A percentile compares a stretch with the other conserved stretches of the same genome.
phyloP scores from a whole-genome alignment of 2,888 invertebrate genomes.

The Apodemia mormo region DNA sequence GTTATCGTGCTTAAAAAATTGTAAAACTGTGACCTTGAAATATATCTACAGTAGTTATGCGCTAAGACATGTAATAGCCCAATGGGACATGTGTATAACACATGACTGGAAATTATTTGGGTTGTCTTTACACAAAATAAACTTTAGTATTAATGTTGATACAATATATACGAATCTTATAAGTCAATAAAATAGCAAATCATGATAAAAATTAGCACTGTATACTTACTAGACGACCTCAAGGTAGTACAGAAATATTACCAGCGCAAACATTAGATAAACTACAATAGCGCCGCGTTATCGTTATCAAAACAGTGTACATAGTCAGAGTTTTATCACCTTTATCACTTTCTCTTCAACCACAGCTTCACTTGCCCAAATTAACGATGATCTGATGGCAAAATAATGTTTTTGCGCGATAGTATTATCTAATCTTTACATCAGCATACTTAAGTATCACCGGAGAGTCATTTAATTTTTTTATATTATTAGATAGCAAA shows the following conservation, averaged over 20 bases:
- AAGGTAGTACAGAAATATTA: conserved; percentile 38
- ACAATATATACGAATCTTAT: too few relatives aligned
- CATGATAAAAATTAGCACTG: conserved; percentile 1
- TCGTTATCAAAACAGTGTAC: conserved; percentile 34
- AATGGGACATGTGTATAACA: too few relatives aligned
- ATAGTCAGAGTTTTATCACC: conserved; percentile 39
- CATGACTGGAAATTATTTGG: too few relatives aligned
- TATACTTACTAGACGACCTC: conserved; percentile 1
- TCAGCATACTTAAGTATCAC: background rate
- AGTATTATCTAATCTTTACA: background rate
- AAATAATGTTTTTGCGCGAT: conserved; percentile 36
- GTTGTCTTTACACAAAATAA: too few relatives aligned
- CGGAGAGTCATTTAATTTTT: background rate
- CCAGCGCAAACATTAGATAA: conserved; percentile 38
- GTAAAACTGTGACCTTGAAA: too few relatives aligned
- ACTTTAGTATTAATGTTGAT: too few relatives aligned
- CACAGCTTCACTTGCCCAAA: conserved; percentile 31
- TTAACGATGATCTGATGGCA: conserved; percentile 41
- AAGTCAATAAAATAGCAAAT: conserved; percentile 2
- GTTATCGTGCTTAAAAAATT: too few relatives aligned
- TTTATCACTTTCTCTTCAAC: conserved; percentile 47
- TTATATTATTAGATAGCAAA: too few relatives aligned
- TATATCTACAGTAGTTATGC: too few relatives aligned
- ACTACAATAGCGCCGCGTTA: conserved; percentile 40
- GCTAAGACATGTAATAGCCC: too few relatives aligned